phyloP scores from a whole-genome alignment of 2,888 invertebrate species.

The Epiblema foenella region DNA sequence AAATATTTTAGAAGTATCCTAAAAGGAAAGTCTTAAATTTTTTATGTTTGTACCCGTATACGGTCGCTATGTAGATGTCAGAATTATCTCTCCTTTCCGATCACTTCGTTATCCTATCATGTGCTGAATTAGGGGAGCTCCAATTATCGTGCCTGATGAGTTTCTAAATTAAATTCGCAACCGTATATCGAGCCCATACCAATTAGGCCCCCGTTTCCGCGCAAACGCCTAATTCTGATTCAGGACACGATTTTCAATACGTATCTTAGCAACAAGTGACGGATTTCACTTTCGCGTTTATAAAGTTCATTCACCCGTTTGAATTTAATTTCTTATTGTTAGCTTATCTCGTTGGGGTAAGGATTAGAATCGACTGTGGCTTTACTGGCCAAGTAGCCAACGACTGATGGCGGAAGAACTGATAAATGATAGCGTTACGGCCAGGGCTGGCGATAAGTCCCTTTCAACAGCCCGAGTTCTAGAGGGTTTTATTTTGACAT shows the following conservation, averaged over 20 bases:
- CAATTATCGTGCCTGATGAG: constrained; percentile 52
- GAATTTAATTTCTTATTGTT: constrained; percentile 51
- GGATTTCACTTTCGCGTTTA: constrained; percentile 73
- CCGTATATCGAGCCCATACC: constrained; percentile 49
- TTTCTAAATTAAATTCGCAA: constrained; percentile 47
- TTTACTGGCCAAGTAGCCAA: constrained; percentile 48
- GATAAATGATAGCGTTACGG: constrained; percentile 52
- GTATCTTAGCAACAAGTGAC: constrained; percentile 72
- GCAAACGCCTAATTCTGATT: constrained; percentile 53
- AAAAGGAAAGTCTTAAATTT: background rate
- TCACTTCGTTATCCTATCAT: constrained; percentile 38
- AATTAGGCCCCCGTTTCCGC: constrained; percentile 55
- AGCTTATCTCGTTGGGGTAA: constrained; percentile 43
- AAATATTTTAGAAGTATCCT: background rate
- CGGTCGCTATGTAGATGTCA: background rate
- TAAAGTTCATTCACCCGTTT: constrained; percentile 61
- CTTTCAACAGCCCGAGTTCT: constrained; percentile 22
- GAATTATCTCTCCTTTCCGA: background rate
- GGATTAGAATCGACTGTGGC: constrained; percentile 41
- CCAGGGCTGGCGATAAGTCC: constrained; percentile 45
- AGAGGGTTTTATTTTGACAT: constrained; percentile 37
- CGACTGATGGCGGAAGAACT: constrained; percentile 50
- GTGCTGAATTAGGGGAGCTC: constrained; percentile 45
- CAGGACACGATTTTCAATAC: constrained; percentile 58
- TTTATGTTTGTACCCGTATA: background rate